Evolutionary conservation across 2,888 invertebrate genomes (phyloP), one percentile per base, ranked within the genome.

Genomic region (Euzophera pinguis): DNA sequence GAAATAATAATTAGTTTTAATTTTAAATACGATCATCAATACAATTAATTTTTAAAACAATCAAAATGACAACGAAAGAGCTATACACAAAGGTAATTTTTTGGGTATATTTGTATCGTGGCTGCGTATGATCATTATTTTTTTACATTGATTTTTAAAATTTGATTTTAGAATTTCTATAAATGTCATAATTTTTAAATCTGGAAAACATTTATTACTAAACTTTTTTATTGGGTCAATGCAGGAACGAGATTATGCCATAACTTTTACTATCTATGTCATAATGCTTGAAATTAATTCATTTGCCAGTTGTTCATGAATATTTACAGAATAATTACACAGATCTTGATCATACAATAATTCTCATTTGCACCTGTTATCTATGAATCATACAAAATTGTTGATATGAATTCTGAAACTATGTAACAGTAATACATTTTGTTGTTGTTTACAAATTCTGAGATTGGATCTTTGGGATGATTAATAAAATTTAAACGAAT

Each of bases 11-110:
- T 59, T 67, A 59, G 34, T 32, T n/a, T 10, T 64, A 58, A 56
- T 56, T 63, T 60, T 58, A 52, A 60, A 61, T 58, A 65, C 56
- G 5, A 22, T 22, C 22, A 57, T 52, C 60, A 58, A 59, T 57
- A 57, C 60, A 56, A 55, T 53, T 57, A 49, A 50, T 47, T 10
- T 53, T 54, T 60, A 59, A 62, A 62, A 47, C 17, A 54, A 63
- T 53, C 68, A 87, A 78, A 65, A 91, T 91, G 91, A 91, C 91
- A 51, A 90, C 91, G 53, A 91, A 90, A 75, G 91, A 91, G 71
- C 72, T 91, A 1, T 91, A 90, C 59, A 90, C 91, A 13, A 89
- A 90, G 90, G 91, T 91, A 84, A 77, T 54, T 57, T 63, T 58
- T 56, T 58, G 56, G 29, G 53, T 52, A 53, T 3, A 58, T 60